Conservation (phyloP, 2,113 vertebrate genomes). For the Oryctolagus cuniculus region DNA sequence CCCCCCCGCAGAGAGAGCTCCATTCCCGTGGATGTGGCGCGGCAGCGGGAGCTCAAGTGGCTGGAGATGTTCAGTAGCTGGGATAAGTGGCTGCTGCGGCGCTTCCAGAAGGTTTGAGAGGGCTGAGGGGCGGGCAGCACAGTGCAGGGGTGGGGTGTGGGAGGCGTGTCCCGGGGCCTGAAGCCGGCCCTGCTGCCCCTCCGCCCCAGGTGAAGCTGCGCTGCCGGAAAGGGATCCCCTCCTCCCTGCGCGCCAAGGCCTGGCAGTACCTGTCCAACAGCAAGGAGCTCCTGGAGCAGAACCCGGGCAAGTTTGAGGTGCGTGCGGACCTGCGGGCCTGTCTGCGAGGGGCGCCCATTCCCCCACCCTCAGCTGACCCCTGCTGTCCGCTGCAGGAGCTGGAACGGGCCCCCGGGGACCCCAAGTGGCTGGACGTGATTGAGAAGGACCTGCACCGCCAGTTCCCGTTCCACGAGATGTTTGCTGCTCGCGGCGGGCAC, state of each 20-base stretch:
- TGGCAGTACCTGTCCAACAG: conserved; percentile 96
- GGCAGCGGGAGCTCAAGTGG: conserved; percentile 96
- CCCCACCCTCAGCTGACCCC: conserved; percentile 35
- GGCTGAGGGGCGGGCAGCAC: conserved; percentile 43
- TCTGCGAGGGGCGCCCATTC: neutral
- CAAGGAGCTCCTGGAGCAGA: conserved; percentile 92
- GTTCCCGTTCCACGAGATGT: conserved; percentile 97
- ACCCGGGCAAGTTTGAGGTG: conserved; percentile 94
- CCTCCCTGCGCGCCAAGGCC: conserved; percentile 92
- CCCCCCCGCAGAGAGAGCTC: conserved; percentile 88
- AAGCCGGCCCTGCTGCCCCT: conserved; percentile 7
- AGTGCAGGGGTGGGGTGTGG: neutral
- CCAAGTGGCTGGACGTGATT: conserved; percentile 96
- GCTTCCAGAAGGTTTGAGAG: conserved; percentile 94
- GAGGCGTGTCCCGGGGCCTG: neutral
- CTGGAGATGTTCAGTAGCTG: conserved; percentile 95
- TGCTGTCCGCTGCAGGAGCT: conserved; percentile 88
- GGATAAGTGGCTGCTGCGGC: conserved; percentile 95
- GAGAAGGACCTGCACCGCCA: conserved; percentile 96
- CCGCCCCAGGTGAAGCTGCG: conserved; percentile 93
- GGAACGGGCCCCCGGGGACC: conserved; percentile 92
- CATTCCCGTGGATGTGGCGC: conserved; percentile 91
- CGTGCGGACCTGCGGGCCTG: neutral
- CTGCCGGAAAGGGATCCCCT: conserved; percentile 95
- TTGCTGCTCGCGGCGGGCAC: conserved; percentile 94